Conservation (phyloP, 2,113 vertebrate genomes). For the Mola mola region DNA sequence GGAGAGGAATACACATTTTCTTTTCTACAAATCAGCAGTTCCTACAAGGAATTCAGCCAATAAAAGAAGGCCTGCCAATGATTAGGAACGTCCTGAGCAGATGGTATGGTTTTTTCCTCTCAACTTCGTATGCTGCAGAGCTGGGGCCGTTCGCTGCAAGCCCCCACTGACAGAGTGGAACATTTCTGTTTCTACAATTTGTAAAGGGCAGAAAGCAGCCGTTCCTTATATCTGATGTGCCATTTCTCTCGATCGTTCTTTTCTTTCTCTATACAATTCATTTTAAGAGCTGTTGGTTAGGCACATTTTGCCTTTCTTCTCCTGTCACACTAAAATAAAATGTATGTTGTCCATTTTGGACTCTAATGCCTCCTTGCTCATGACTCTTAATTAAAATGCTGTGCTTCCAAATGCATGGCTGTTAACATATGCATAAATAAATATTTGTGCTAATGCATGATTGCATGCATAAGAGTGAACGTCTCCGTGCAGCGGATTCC, state of each 20-base stretch:
- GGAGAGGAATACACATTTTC: slow-evolving; percentile 31
- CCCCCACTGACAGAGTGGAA: slow-evolving; percentile 76
- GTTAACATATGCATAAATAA: no score
- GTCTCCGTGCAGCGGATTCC: slow-evolving; percentile 8
- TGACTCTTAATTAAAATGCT: no score
- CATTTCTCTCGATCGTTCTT: background rate
- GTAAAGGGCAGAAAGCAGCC: slow-evolving; percentile 25
- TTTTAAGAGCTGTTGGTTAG: background rate
- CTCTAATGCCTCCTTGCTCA: no score
- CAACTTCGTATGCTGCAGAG: slow-evolving; percentile 59
- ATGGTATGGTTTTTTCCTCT: slow-evolving; percentile 65
- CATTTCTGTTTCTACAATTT: slow-evolving; percentile 45
- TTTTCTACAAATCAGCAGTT: slow-evolving; percentile 73
- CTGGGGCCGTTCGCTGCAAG: slow-evolving; percentile 39
- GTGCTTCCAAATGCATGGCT: no score
- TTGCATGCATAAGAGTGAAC: no score
- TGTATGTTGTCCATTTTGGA: background rate
- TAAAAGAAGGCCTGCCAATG: slow-evolving; percentile 61
- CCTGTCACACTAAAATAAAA: no score
- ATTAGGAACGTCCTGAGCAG: slow-evolving; percentile 71
- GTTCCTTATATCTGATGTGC: background rate
- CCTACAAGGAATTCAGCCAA: slow-evolving; percentile 58
- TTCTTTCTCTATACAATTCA: background rate
- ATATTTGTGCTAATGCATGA: no score
- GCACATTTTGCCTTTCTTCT: background rate